Evolutionary conservation across 2,113 vertebrate genomes (phyloP).

Genomic region (Dermatemys mawii): DNA sequence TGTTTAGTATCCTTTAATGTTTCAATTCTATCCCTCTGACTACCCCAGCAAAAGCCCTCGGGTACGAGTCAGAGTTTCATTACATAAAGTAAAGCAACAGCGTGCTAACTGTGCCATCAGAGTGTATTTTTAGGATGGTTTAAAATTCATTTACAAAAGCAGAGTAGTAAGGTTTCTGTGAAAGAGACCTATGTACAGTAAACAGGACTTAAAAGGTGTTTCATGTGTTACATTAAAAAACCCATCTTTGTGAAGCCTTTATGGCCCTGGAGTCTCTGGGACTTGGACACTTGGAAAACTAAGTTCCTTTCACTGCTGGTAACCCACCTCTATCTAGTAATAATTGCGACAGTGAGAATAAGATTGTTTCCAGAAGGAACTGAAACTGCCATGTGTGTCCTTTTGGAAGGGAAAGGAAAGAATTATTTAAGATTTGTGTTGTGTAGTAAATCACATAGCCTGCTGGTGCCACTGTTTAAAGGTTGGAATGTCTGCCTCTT

Average conservation of each 20-base stretch:
- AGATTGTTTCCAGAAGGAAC: constrained; percentile 73
- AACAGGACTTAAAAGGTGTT: constrained; percentile 59
- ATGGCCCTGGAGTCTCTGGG: constrained; percentile 74
- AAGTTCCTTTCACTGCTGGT: constrained; percentile 62
- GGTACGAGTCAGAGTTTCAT: constrained; percentile 53
- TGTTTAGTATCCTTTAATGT: constrained; percentile 59
- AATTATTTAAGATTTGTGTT: constrained; percentile 16
- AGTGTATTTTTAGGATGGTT: constrained; percentile 33
- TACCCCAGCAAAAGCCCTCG: constrained; percentile 57
- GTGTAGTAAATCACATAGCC: constrained; percentile 48
- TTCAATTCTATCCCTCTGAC: constrained; percentile 65
- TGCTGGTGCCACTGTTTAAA: constrained; percentile 76
- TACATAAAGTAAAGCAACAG: constrained; percentile 60
- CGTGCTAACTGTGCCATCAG: constrained; percentile 62
- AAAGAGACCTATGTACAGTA: constrained; percentile 61
- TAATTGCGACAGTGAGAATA: constrained; percentile 53
- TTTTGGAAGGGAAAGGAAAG: constrained; percentile 67
- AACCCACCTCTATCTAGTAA: constrained; percentile 59
- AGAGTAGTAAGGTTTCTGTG: constrained; percentile 59
- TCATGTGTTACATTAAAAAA: constrained; percentile 45
- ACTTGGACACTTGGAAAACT: constrained; percentile 79
- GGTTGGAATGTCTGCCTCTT: constrained; percentile 62
- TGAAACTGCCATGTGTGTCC: constrained; percentile 62
- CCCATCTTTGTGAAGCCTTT: constrained; percentile 50
- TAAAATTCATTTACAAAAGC: constrained; percentile 68